Evolutionary conservation across 2,113 vertebrate species (phyloP).

Genomic region (Shinisaurus crocodilurus): DNA sequence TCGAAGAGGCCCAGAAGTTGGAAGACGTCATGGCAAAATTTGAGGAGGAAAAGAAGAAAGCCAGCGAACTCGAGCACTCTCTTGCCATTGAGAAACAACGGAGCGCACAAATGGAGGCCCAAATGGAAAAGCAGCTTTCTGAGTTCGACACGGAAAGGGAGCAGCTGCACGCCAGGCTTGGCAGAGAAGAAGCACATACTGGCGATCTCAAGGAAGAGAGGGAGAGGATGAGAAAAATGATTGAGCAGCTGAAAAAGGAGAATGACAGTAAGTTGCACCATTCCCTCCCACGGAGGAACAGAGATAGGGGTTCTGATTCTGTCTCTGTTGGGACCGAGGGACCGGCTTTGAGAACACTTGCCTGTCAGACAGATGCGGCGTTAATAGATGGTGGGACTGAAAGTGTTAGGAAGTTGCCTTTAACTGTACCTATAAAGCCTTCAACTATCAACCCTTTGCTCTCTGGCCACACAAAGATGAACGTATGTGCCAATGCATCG

Average conservation of each 20-base stretch:
- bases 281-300: conserved; percentile 69
- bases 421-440: conserved; percentile 86
- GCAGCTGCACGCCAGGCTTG: conserved; percentile 92
- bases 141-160: conserved; percentile 96
- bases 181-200: conserved; percentile 87
- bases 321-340: conserved; percentile 86
- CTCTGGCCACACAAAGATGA: conserved; percentile 83
- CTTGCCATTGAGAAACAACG: conserved; percentile 85
- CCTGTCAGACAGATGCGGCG: conserved; percentile 87
- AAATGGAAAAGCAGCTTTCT: conserved; percentile 96
- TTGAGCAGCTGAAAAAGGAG: conserved; percentile 91
- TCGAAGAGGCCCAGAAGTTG: conserved; percentile 91
- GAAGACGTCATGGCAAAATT: conserved; percentile 87
- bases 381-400: conserved; percentile 77
- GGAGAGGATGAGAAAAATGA: conserved; percentile 88
- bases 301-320: conserved; percentile 80
- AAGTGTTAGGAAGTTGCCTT: conserved; percentile 85
- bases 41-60: conserved; percentile 87
- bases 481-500: conserved; percentile 61
- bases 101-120: conserved; percentile 87
- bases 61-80: conserved; percentile 84
- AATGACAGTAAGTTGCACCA: conserved; percentile 76
- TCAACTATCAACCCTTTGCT: conserved; percentile 79
- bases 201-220: conserved; percentile 86
- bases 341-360: conserved; percentile 77